Conservation (phyloP, 2,797 vertebrate species). For the Thunnus albacares region DNA sequence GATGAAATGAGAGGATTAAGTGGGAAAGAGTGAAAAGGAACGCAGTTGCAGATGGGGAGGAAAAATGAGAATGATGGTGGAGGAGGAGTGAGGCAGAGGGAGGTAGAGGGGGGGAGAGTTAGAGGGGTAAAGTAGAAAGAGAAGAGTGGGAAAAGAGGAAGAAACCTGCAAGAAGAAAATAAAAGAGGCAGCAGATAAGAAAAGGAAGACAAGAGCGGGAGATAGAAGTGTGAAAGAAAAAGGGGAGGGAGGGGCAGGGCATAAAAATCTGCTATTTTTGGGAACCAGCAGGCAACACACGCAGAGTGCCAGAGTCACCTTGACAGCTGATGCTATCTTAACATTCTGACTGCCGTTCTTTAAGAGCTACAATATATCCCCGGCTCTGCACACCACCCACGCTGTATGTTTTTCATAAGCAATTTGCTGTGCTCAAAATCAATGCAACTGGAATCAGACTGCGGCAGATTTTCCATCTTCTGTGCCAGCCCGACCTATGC, state of each 20-base stretch:
- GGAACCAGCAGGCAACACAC: constrained; percentile 80
- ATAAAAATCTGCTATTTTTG: constrained; percentile 84
- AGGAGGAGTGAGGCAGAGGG: constrained; percentile 39
- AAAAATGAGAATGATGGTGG: constrained; percentile 48
- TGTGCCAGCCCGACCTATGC: constrained; percentile 67
- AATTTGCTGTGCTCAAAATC: constrained; percentile 81
- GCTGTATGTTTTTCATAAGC: constrained; percentile 79
- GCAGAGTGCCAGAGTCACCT: constrained; percentile 84
- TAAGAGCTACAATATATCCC: constrained; percentile 75
- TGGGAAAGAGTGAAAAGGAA: constrained; percentile 58
- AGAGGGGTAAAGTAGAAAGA: constrained; percentile 50
- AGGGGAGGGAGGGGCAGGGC: constrained; percentile 71
- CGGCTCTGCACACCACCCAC: constrained; percentile 75
- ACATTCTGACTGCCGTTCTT: constrained; percentile 81
- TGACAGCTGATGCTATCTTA: constrained; percentile 86
- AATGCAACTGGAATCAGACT: constrained; percentile 83
- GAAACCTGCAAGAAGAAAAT: constrained; percentile 60
- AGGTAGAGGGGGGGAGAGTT: constrained; percentile 30
- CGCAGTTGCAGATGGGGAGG: constrained; percentile 53
- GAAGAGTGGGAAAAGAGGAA: constrained; percentile 30
- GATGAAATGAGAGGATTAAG: constrained; percentile 68
- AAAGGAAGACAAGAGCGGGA: constrained; percentile 74
- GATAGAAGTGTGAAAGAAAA: constrained; percentile 80
- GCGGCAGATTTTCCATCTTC: constrained; percentile 80
- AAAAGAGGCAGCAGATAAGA: constrained; percentile 75